Conservation (phyloP, 2,113 vertebrate species). For the Phylloscopus trochiloides region DNA sequence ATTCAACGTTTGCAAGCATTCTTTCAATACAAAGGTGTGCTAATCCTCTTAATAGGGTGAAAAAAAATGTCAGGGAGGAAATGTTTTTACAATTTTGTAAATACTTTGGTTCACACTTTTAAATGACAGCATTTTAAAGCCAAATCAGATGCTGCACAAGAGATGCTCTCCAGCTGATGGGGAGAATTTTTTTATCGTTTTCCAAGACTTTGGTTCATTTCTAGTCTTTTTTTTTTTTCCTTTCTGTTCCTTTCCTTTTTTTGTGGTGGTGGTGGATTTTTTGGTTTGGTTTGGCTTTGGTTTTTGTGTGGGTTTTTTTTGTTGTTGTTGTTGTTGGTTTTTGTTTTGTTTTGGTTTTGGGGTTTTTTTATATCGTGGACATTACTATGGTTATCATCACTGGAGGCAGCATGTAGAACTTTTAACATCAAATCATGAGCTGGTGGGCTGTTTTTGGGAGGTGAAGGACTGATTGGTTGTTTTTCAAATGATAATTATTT, state of each 20-base stretch:
- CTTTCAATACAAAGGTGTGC: background rate
- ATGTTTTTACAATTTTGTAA: background rate
- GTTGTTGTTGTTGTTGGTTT: too few relatives aligned
- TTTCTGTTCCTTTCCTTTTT: fast-evolving
- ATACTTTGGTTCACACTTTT: background rate
- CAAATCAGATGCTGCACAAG: background rate
- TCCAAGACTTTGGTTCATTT: background rate
- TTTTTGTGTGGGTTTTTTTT: too few relatives aligned
- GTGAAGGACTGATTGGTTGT: background rate
- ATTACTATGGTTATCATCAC: background rate
- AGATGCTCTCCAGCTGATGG: background rate
- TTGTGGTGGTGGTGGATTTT: too few relatives aligned
- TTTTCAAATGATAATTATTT: background rate
- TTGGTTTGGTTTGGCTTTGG: too few relatives aligned
- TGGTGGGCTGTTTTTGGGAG: fast-evolving
- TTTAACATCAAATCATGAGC: background rate
- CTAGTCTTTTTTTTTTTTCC: too few relatives aligned
- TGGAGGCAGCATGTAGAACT: background rate
- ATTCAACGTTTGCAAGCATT: background rate
- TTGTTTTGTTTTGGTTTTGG: too few relatives aligned
- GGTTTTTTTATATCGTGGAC: fast-evolving
- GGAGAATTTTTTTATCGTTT: background rate
- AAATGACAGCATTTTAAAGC: background rate
- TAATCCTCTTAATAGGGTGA: background rate
- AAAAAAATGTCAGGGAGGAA: background rate